A percentile compares a stretch with the other conserved stretches of the same genome.
Evolutionary conservation across 2,797 vertebrate species (phyloP).

Genomic region (Acanthurus tractus): DNA sequence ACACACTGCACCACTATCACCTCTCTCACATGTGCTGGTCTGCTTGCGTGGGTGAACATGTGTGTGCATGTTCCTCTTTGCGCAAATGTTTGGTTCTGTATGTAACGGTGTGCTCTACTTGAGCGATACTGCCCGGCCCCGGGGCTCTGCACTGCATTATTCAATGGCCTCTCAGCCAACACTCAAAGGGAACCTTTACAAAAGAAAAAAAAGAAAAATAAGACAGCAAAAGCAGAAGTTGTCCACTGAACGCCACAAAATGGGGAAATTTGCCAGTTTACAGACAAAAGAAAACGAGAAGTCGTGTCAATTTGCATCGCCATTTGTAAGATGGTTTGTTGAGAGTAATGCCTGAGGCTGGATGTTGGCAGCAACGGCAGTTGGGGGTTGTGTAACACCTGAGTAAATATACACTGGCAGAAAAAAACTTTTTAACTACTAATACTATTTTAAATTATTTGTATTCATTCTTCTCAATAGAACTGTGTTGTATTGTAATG

Average conservation of each 20-base stretch:
- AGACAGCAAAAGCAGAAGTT: constrained; percentile 77
- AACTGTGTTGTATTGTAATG: constrained; percentile 2
- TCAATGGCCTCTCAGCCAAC: constrained; percentile 46
- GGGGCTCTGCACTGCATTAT: constrained; percentile 53
- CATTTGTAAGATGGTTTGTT: constrained; percentile 54
- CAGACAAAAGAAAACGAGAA: constrained; percentile 79
- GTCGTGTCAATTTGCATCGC: constrained; percentile 71
- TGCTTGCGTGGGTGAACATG: constrained; percentile 1
- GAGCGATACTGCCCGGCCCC: constrained; percentile 13
- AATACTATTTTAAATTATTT: neutral
- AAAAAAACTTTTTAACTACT: constrained; percentile 15
- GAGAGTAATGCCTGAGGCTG: constrained; percentile 55
- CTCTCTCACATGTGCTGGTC: neutral
- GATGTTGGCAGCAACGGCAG: constrained; percentile 44
- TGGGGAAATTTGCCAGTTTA: constrained; percentile 66
- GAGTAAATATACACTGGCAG: constrained; percentile 46
- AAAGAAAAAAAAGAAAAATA: constrained; percentile 55
- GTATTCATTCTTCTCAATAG: neutral
- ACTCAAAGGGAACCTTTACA: constrained; percentile 51
- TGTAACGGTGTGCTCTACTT: constrained; percentile 25
- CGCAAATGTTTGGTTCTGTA: constrained; percentile 8
- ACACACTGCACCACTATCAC: constrained; percentile 1
- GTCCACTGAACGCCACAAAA: constrained; percentile 40
- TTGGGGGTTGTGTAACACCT: constrained; percentile 46
- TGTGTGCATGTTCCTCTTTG: constrained; percentile 38